Evolutionary conservation across 2,797 vertebrate species (phyloP), one percentile per base, ranked within the genome.

Genomic region (Pangasius sanitwongsei): DNA sequence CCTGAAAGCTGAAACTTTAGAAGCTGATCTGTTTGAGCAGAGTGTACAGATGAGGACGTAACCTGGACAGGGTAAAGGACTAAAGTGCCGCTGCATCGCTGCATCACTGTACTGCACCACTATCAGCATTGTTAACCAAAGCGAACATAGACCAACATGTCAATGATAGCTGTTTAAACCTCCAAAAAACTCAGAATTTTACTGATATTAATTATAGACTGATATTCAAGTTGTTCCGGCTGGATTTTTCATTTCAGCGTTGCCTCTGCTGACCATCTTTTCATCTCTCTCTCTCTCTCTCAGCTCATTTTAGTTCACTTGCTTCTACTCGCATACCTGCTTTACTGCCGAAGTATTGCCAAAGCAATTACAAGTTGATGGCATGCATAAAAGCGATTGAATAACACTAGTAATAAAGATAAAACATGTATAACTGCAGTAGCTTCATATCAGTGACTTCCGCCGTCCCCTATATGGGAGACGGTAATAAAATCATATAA

Each of bases 371-470:
- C 23, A 53, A 20, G 18, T 34, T 48, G 72, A 65, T 50, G 61
- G n/a, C 25, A 4, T 50, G 16, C 59, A 77, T 78, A 65, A 78
- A 63, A 48, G 74, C n/a, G 13, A 63, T 31, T 75, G 72, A 86
- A 86, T 86, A 78, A 78, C 16, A 63, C 57, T 31, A 77, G 37
- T 53, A 44, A 55, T 63, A 75, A 86, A 75, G 57, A 61, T 77
- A 77, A 86, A 86, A 78, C 57, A 78, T 65, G 15, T 50, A 50
- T 15, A 86, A 77, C 41, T 63, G 44, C 72, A 55, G 72, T 72
- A 78, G 50, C 74, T 63, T 65, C 72, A 86, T 63, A 44, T 44
- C 34, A 31, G 1, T 18, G 53, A 86, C 85, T 77, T 81, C 31
- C 18, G 31, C 16, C 7, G 3, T 55, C 7, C 77, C 50, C 50